A percentile compares a stretch with the other conserved stretches of the same genome.
These are phyloP conservation scores for Octomys mimax DNA, from an alignment of 2,797 vertebrate genomes.

Conservation along the genomic window DNA sequence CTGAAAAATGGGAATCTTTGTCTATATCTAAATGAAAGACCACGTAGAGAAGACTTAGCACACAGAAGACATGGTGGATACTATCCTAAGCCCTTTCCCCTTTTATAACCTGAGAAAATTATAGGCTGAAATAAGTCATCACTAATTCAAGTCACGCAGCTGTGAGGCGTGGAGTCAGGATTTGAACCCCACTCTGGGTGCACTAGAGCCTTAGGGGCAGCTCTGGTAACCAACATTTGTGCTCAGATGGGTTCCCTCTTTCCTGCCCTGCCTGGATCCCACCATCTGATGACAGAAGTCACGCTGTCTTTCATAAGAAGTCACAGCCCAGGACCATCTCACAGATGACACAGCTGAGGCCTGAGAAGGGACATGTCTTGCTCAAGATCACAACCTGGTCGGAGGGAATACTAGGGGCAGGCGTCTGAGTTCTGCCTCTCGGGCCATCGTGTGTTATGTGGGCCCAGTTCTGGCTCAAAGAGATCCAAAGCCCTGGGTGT, in stretches of 20 bases:
- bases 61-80: background rate
- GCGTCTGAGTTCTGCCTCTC: background rate
- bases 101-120: background rate
- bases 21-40: background rate
- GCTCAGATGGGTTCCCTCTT: background rate
- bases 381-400: background rate
- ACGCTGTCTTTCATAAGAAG: background rate
- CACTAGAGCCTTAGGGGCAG: background rate
- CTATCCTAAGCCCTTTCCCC: background rate
- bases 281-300: background rate
- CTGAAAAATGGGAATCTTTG: slow-evolving; percentile 1
- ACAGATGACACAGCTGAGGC: background rate
- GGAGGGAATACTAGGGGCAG: background rate
- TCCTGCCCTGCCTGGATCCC: background rate
- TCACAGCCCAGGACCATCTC: background rate
- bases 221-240: background rate
- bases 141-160: background rate
- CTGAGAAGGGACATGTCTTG: background rate
- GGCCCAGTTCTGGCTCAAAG: background rate
- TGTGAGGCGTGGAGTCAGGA: background rate
- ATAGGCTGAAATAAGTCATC: background rate
- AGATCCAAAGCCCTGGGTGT: background rate
- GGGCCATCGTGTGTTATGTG: background rate
- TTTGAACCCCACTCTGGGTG: background rate
- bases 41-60: background rate